Conservation (phyloP, 1,140 invertebrate species). For the Harpegnathos saltator region DNA sequence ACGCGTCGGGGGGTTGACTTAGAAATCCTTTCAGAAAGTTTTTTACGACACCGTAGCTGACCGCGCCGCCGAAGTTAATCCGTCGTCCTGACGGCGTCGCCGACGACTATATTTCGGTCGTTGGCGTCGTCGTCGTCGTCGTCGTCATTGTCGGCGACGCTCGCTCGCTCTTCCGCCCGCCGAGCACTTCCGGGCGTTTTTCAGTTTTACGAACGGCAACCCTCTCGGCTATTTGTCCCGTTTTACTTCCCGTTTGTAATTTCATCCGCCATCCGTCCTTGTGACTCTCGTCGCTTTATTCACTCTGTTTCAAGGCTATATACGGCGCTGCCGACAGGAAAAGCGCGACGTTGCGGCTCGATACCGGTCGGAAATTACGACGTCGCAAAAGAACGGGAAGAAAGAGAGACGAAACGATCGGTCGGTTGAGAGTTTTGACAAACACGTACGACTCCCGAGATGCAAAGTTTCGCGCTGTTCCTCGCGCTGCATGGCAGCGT, state of each 20-base stretch:
- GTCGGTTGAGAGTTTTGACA: too few species aligned
- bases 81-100: constrained; percentile 6
- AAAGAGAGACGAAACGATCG: too few species aligned
- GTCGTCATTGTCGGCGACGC: background rate
- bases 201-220: constrained; percentile 29
- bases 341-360: constrained; percentile 29
- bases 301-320: constrained; percentile 7
- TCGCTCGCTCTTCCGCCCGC: background rate
- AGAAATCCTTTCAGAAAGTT: constrained; percentile 30
- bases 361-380: constrained; percentile 30
- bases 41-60: constrained; percentile 10
- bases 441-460: too few species aligned
- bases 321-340: constrained; percentile 27
- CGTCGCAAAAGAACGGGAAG: constrained; percentile 19
- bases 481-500: too few species aligned
- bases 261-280: background rate
- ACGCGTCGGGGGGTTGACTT: background rate
- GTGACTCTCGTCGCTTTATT: constrained; percentile 31
- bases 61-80: constrained; percentile 25
- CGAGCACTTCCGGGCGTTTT: constrained; percentile 37
- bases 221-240: constrained; percentile 6
- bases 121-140: background rate
- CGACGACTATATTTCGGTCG: constrained; percentile 26
- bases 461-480: too few species aligned
- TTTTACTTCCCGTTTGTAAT: constrained; percentile 54